Conservation (phyloP, 2,113 vertebrate genomes). For the Phaetusa simplex region DNA sequence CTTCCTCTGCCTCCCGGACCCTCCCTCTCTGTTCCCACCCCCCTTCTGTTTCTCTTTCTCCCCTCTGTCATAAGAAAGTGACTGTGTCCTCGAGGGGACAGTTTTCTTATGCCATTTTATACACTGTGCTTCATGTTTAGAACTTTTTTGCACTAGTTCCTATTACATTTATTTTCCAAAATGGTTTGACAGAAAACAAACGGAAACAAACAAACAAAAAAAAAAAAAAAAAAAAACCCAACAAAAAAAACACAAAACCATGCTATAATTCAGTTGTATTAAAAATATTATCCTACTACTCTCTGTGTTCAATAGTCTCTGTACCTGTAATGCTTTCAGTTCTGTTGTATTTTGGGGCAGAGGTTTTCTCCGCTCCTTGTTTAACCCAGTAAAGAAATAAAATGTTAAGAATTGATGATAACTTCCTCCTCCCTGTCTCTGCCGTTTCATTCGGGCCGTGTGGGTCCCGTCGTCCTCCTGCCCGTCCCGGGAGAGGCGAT, state of each 20-base stretch:
- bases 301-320: slow-evolving; percentile 83
- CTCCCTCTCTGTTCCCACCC: slow-evolving; percentile 26
- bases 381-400: slow-evolving; percentile 83
- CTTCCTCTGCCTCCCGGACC: slow-evolving; percentile 1
- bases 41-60: slow-evolving; percentile 63
- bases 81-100: slow-evolving; percentile 71
- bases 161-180: slow-evolving; percentile 79
- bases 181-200: slow-evolving; percentile 74
- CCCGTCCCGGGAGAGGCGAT: not conserved
- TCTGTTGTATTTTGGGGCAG: slow-evolving; percentile 79
- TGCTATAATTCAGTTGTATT: slow-evolving; percentile 82
- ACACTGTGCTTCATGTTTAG: slow-evolving; percentile 85
- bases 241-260: slow-evolving; percentile 63
- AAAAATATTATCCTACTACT: slow-evolving; percentile 79
- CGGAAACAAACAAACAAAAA: not conserved
- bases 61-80: slow-evolving; percentile 71
- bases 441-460: not conserved
- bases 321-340: slow-evolving; percentile 82
- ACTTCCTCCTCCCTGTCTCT: slow-evolving; percentile 34
- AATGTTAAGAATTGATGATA: slow-evolving; percentile 78
- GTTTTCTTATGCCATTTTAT: slow-evolving; percentile 82
- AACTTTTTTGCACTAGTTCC: slow-evolving; percentile 85
- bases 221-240: not conserved
- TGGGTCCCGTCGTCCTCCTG: not conserved
- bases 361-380: slow-evolving; percentile 73